Evolutionary conservation across 2,888 invertebrate species (phyloP).

Genomic region (Sarcophaga carnaria): DNA sequence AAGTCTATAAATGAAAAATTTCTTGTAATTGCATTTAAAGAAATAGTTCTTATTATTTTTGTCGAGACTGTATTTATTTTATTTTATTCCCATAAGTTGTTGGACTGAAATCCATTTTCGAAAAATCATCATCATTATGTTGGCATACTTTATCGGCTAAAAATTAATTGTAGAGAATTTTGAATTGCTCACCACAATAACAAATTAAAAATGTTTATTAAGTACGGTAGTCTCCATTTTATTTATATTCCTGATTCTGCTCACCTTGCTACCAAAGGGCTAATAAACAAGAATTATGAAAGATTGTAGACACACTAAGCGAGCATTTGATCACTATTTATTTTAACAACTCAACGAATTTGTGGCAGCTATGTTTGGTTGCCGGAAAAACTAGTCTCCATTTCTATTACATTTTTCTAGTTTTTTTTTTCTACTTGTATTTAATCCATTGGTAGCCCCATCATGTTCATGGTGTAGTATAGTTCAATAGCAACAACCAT

Average conservation of each 20-base stretch:
- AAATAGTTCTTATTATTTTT: too few relatives aligned
- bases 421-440: not conserved
- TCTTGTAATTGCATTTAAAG: too few relatives aligned
- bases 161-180: too few relatives aligned
- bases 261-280: conserved; percentile 16
- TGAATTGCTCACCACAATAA: too few relatives aligned
- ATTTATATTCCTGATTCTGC: not conserved
- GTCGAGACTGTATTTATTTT: too few relatives aligned
- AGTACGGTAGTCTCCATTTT: too few relatives aligned
- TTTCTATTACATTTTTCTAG: not conserved
- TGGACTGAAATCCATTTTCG: too few relatives aligned
- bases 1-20: too few relatives aligned
- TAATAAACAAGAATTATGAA: conserved; percentile 56
- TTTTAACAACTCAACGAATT: conserved; percentile 36
- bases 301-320: conserved; percentile 2
- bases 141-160: too few relatives aligned
- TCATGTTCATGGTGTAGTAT: conserved; percentile 76
- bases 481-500: conserved; percentile 70
- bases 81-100: too few relatives aligned
- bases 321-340: not conserved
- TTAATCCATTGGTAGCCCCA: conserved; percentile 58
- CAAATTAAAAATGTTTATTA: too few relatives aligned
- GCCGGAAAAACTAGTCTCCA: conserved; percentile 35
- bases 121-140: too few relatives aligned
- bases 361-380: conserved; percentile 73